phyloP scores from a whole-genome alignment of 2,113 vertebrate species.

The Lasiurus borealis region DNA sequence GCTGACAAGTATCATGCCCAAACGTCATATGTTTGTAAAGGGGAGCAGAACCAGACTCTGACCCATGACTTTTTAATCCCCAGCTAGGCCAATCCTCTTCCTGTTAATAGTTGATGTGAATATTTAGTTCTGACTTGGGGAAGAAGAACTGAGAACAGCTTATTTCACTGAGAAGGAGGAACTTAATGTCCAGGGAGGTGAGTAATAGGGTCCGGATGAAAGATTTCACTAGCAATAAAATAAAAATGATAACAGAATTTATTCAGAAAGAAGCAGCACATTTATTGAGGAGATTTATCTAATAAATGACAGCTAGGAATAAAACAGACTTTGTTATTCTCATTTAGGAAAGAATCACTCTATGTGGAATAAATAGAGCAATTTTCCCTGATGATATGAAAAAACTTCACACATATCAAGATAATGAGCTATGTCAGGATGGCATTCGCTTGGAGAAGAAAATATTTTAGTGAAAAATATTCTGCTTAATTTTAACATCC shows the following conservation, averaged over 20 bases:
- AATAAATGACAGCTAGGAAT: constrained; percentile 29
- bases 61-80: constrained; percentile 16
- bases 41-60: background rate
- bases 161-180: constrained; percentile 28
- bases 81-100: background rate
- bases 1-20: background rate
- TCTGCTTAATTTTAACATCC: constrained; percentile 16
- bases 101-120: background rate
- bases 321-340: constrained; percentile 15
- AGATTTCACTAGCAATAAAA: constrained; percentile 28
- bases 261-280: background rate
- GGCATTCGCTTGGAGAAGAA: constrained; percentile 6
- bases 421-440: background rate
- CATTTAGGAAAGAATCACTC: constrained; percentile 11
- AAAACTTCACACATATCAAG: background rate
- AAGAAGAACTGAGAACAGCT: background rate
- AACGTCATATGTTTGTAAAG: background rate
- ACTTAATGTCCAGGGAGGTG: background rate
- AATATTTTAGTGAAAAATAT: constrained; percentile 24
- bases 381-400: constrained; percentile 50
- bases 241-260: constrained; percentile 14
- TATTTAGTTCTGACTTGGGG: background rate
- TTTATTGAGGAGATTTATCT: background rate
- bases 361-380: constrained; percentile 41
- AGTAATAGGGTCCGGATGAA: background rate